These are phyloP conservation scores for Indicator indicator DNA, from an alignment of 2,113 vertebrate species.

Conservation along the genomic window DNA sequence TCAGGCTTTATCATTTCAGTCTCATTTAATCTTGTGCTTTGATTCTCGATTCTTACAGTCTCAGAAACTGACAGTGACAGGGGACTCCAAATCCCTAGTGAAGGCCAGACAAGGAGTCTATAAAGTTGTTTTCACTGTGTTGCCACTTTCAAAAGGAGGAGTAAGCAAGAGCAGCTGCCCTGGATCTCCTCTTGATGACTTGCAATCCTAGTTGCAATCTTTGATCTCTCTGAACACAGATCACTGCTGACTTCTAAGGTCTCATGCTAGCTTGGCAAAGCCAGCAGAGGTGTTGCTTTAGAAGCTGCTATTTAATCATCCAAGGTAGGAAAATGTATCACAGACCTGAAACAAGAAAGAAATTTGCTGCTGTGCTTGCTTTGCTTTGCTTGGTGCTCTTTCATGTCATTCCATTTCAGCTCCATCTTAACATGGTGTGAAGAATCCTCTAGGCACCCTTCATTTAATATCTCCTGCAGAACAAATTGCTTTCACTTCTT, in stretches of 20 bases:
- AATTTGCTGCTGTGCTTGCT: not conserved
- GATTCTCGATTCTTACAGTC: not conserved
- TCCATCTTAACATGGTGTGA: not conserved
- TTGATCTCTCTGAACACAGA: slow-evolving; percentile 51
- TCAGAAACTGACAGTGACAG: not conserved
- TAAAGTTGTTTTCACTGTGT: slow-evolving; percentile 62
- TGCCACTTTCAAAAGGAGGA: slow-evolving; percentile 81
- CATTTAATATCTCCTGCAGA: slow-evolving; percentile 19
- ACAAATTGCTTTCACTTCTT: slow-evolving; percentile 27
- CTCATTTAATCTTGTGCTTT: slow-evolving; percentile 9
- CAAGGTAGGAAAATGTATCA: not conserved
- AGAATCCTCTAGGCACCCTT: slow-evolving; percentile 23
- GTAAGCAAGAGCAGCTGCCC: slow-evolving; percentile 86
- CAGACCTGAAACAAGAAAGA: not conserved
- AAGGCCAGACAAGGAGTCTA: not conserved
- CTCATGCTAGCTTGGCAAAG: slow-evolving; percentile 56
- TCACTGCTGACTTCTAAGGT: slow-evolving; percentile 12
- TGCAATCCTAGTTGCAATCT: slow-evolving; percentile 53
- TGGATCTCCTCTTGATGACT: slow-evolving; percentile 54
- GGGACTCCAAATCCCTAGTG: not conserved
- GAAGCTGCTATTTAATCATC: not conserved
- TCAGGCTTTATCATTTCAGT: not conserved
- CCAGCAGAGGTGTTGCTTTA: slow-evolving; percentile 7
- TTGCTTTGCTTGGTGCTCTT: slow-evolving; percentile 31
- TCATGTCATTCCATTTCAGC: slow-evolving; percentile 9